Evolutionary conservation across 2,797 vertebrate genomes (phyloP).

Genomic region (Brachymystax lenok): DNA sequence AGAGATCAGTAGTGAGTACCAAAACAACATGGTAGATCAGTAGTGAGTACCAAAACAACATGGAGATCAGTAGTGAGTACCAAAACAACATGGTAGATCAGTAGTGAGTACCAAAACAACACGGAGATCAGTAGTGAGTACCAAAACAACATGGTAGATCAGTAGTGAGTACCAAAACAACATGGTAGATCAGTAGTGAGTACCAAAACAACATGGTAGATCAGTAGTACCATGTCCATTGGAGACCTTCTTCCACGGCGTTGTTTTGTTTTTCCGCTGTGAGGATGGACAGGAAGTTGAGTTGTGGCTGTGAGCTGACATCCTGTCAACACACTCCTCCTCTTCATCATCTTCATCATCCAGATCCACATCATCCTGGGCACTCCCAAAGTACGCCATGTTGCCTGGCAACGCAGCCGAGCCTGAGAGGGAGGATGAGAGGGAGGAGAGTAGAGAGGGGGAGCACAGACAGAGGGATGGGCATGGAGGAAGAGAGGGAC

Average conservation of each 20-base stretch:
- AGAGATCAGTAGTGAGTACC: no score
- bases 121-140: no score
- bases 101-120: no score
- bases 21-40: no score
- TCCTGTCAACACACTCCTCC: neutral
- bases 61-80: no score
- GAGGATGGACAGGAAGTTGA: neutral
- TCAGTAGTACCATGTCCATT: neutral
- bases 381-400: slow-evolving; percentile 7
- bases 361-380: slow-evolving; percentile 5
- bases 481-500: neutral
- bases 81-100: no score
- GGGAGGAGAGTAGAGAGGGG: neutral
- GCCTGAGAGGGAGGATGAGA: neutral
- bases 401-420: slow-evolving; percentile 11
- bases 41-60: no score
- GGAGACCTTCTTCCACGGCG: neutral
- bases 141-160: no score
- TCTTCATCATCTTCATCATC: neutral
- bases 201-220: neutral
- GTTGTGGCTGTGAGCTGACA: slow-evolving; percentile 1
- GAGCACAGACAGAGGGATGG: neutral
- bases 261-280: neutral
- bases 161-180: no score
- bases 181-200: no score